Percentiles rank a stretch among this genome's conserved stretches.
Evolutionary conservation across 2,797 vertebrate genomes (phyloP).

Genomic region (Malacoctenus gilli): DNA sequence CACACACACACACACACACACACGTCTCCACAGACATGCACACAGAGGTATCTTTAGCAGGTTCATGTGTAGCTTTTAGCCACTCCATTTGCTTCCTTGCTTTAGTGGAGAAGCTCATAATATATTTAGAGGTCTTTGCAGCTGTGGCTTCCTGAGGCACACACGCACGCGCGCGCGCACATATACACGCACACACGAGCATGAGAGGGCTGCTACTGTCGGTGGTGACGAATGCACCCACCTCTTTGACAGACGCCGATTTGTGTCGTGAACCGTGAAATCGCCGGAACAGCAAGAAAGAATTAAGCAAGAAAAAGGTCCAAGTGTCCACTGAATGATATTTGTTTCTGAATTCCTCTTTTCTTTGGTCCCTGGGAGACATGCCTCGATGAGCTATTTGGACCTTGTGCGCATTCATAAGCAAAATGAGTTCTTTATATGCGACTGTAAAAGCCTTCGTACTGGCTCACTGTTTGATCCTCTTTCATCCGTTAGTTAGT

Average conservation of each 20-base stretch:
- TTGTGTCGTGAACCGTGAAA: too few relatives aligned
- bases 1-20: too few relatives aligned
- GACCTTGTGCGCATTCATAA: background rate
- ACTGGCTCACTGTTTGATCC: background rate
- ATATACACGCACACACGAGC: too few relatives aligned
- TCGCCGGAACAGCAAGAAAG: too few relatives aligned
- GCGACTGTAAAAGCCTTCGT: background rate
- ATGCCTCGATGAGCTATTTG: too few relatives aligned
- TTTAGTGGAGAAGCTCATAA: constrained; percentile 29
- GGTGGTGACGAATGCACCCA: too few relatives aligned
- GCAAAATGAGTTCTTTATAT: background rate
- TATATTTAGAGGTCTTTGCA: constrained; percentile 13
- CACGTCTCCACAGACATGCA: background rate
- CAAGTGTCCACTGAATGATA: too few relatives aligned
- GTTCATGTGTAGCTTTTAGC: constrained; percentile 26
- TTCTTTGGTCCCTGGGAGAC: too few relatives aligned
- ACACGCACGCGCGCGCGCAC: background rate
- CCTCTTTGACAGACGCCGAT: too few relatives aligned
- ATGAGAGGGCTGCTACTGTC: too few relatives aligned
- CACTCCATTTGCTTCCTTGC: constrained; percentile 47
- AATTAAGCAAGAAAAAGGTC: too few relatives aligned
- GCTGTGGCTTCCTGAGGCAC: background rate
- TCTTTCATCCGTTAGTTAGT: background rate
- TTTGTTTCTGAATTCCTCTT: too few relatives aligned
- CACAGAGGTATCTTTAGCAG: constrained; percentile 4